Base-by-base conservation (phyloP, 2,113 vertebrate species). In the Xiphophorus maculatus region DNA sequence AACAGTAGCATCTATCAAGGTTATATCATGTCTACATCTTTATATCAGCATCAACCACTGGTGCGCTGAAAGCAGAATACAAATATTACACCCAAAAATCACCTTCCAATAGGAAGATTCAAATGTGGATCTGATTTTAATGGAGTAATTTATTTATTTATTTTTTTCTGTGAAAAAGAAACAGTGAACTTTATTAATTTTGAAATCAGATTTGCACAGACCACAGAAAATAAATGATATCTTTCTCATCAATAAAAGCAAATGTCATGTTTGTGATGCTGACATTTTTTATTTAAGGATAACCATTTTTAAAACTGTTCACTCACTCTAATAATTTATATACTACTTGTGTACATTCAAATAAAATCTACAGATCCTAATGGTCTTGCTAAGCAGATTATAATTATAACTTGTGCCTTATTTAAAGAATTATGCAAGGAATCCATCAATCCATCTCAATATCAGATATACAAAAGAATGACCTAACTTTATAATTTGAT, bases 1-100 rank as follows among this genome's bases (percentile, higher is more conserved):
- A 64, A 54, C 63, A 64, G 73, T 0, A 68, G 60, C 79, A 81
- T 74, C 79, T 81, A 66, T 65, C 42, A 6, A 69, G 74, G 32
- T 63, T 68, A 37, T 4, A 71, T 74, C 80, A 29, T 1, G 66
- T 71, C 67, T 58, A 73, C 37, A 8, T 37, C 42, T 27, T 19
- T 25, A 58, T 65, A 22, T 30, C 17, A 74, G n/a, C 30, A 30
- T 58, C 51, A 25, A 58, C 7, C 25, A n/a, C 66, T 15, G 32
- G 63, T 29, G 58, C 0, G 7, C 5, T 29, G 54, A 22, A 69
- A 27, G 37, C 67, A 30, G 12, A 17, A 33, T 65, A 62, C 11
- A 17, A 28, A 22, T 42, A 5, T 7, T n/a, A 63, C 5, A 17
- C 27, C 40, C 13, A 15, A 37, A 71, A 71, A 40, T 63, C 17